A percentile compares a stretch with the other conserved stretches of the same genome.
These are phyloP conservation scores for Fulica atra DNA, from an alignment of 2,113 vertebrate species.

Conservation along the genomic window DNA sequence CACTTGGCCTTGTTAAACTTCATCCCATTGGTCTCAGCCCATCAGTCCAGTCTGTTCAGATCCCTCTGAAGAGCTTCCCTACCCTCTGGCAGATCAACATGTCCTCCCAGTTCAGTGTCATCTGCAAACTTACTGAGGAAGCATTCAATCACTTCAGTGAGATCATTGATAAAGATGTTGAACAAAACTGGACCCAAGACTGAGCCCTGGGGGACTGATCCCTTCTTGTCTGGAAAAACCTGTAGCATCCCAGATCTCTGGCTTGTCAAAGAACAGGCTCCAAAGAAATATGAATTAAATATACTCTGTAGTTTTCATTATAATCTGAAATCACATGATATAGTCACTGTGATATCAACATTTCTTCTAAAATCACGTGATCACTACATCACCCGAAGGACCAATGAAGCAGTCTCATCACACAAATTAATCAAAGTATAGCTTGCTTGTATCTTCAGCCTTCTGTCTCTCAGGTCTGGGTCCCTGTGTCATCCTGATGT, in stretches of 20 bases:
- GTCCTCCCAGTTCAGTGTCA: too few species aligned
- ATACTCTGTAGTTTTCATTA: accelerated
- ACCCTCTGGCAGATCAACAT: too few species aligned
- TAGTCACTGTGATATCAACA: too few species aligned
- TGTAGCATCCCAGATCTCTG: not conserved
- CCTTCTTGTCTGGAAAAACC: not conserved
- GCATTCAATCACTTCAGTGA: too few species aligned
- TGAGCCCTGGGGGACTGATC: too few species aligned
- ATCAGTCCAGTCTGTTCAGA: too few species aligned
- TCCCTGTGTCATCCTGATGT: not conserved
- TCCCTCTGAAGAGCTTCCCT: too few species aligned
- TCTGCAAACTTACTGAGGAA: too few species aligned
- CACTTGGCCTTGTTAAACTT: too few species aligned
- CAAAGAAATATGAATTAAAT: not conserved
- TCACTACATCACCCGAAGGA: not conserved
- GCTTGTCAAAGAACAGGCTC: not conserved
- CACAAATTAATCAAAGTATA: not conserved
- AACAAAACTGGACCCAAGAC: too few species aligned
- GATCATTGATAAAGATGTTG: too few species aligned
- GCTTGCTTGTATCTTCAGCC: not conserved
- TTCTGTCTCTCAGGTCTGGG: not conserved
- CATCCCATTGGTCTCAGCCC: too few species aligned
- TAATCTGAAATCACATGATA: not conserved
- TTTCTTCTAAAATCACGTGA: not conserved
- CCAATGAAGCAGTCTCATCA: not conserved